These are phyloP conservation scores for Scaptomyza tumidula DNA, from an alignment of 2,888 invertebrate species.

Conservation along the genomic window DNA sequence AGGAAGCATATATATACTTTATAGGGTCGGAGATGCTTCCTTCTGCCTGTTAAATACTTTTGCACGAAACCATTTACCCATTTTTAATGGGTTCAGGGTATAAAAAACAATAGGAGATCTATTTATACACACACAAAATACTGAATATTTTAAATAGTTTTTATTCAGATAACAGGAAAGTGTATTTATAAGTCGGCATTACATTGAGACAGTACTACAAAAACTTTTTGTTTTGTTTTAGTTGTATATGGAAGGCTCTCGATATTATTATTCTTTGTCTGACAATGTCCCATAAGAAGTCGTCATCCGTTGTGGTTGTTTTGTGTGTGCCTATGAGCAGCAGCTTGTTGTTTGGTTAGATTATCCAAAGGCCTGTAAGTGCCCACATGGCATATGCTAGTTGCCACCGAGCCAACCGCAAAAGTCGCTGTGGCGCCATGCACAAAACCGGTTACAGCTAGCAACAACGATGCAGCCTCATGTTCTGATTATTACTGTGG, in stretches of 20 bases:
- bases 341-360: conserved; percentile 48
- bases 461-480: neutral
- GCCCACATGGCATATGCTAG: conserved; percentile 11
- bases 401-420: conserved; percentile 12
- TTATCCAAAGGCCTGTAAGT: conserved; percentile 49
- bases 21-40: too few species aligned
- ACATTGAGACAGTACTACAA: too few species aligned
- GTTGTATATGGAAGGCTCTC: conserved; percentile 31
- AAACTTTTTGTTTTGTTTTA: conserved; percentile 58
- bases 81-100: too few species aligned
- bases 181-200: conserved; percentile 1
- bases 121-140: too few species aligned
- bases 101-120: too few species aligned
- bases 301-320: conserved; percentile 45
- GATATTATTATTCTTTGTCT: conserved; percentile 72
- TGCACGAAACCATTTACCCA: too few species aligned
- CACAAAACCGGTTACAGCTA: conserved; percentile 2
- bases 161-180: neutral
- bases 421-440: conserved; percentile 19
- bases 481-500: conserved; percentile 27
- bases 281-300: conserved; percentile 69
- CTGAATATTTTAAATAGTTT: too few species aligned
- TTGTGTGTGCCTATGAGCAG: conserved; percentile 42
- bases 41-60: too few species aligned
- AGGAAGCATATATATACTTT: too few species aligned